Evolutionary conservation across 2,888 invertebrate genomes (phyloP), one percentile per base, ranked within the genome.

Genomic region (Muscina levida): DNA sequence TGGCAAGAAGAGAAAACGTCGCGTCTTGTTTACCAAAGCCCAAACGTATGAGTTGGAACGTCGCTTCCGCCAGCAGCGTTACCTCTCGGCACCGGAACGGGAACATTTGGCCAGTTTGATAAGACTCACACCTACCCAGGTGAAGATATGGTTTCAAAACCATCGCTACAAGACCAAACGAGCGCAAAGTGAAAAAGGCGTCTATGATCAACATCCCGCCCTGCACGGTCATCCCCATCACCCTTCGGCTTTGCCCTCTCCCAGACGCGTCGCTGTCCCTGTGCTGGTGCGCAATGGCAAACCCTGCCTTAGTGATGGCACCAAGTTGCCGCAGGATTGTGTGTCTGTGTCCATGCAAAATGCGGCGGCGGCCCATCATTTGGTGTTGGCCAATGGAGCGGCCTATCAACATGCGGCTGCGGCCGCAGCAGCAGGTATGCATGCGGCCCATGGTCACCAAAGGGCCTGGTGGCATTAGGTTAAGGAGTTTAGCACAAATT

Each of bases 91-190:
- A 0, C 99, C 99, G 0, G 99, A 99, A 90, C 91, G 99, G 42
- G 99, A 99, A 88, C 98, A 98, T 89, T 92, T 99, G 83, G 99
- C 99, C 1, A 96, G 96, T 83, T 93, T 98, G 86, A 99, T 99
- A 83, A 93, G 97, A 74, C 92, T 99, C 77, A 98, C 99, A 1
- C 99, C 99, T 0, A 99, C 98, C 1, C 99, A 99, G 92, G 96
- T 96, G 67, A 98, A 98, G 91, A 99, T 99, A 86, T 99, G 99
- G 99, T 99, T 99, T 92, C 98, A 98, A 90, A 98, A 98, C 91
- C 99, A 99, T 90, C 95, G 98, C 88, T 99, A 99, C 92, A 99
- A 99, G 92, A 98, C 98, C 87, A 99, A 99, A 91, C 93, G 99
- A n/a, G 97, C 98, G 0, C 96, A 97, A 77, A 97, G 97, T 87